Evolutionary conservation across 35 echinoderm and acorn worm species (phyloP), one percentile per base, ranked within the genome.

Genomic region (Stichopus chloronotus): DNA sequence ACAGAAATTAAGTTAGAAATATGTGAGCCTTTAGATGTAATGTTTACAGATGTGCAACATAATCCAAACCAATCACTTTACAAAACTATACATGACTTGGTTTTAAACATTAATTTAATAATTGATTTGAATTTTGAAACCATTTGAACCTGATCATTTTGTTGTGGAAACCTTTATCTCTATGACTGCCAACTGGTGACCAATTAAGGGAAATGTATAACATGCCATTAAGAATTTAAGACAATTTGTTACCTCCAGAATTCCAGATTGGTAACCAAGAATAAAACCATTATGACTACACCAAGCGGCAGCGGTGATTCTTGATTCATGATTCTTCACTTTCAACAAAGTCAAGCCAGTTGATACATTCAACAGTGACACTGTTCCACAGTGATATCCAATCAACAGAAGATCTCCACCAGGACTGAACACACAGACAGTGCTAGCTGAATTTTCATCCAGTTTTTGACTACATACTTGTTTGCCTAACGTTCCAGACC

Each of bases 401-500:
- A 86, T 86, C 4, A 88, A 88, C 53, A 96, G 85, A 19, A 88
- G 82, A 55, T 83, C 16, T 16, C 95, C 97, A 63, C 94, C 61
- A 5, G 92, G 69, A 85, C 90, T 96, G 90, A 99, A 92, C 24
- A 84, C 85, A 8, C 92, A 81, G 5, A 84, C 76, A 9, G 95
- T 95, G 14, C 92, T 92, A 72, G 59, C 43, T 14, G 72, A 58
- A 16, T 91, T 81, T 21, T 92, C 84, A 53, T 88, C 81, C 10
- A 90, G 61, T 5, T 90, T 92, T 24, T 94, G 58, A 21, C 81
- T 92, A 8, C 71, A 69, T 12, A 95, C 54, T 78, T 92, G 91
- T 52, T 89, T 93, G 54, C 97, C 97, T 4, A 99, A 90, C 84
- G 94, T 96, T 6, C 97, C 97, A 16, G 97, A 99, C 97, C 97